These are phyloP conservation scores for Neolamprologus multifasciatus DNA, from an alignment of 2,797 vertebrate genomes.

Conservation along the genomic window DNA sequence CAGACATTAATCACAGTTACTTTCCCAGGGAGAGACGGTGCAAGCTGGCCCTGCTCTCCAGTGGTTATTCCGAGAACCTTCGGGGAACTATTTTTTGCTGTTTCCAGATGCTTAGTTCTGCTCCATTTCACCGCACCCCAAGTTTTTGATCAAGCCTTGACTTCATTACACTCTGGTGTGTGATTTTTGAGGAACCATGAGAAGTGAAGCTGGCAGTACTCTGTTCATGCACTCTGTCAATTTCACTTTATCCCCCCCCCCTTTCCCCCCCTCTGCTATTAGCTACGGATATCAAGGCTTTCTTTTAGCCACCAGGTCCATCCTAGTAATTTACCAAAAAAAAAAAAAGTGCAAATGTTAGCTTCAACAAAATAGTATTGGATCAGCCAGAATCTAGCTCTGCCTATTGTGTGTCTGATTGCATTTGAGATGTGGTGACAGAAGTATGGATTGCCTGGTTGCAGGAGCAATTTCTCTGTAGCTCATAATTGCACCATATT, in stretches of 20 bases:
- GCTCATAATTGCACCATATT: slow-evolving; percentile 70
- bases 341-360: background rate
- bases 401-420: slow-evolving; percentile 47
- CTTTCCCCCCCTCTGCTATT: background rate
- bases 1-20: slow-evolving; percentile 68
- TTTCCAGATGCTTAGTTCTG: slow-evolving; percentile 70
- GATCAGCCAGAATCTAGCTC: background rate
- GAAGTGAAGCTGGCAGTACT: slow-evolving; percentile 23
- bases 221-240: background rate
- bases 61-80: slow-evolving; percentile 50
- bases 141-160: slow-evolving; percentile 60
- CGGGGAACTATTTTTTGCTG: slow-evolving; percentile 53
- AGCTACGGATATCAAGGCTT: background rate
- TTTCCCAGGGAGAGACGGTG: slow-evolving; percentile 43
- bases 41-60: slow-evolving; percentile 54
- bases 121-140: slow-evolving; percentile 62
- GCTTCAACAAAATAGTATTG: slow-evolving; percentile 2
- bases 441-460: slow-evolving; percentile 66
- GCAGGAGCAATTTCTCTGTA: slow-evolving; percentile 64
- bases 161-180: slow-evolving; percentile 59
- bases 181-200: slow-evolving; percentile 54
- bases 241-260: background rate
- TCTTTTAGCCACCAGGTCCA: background rate
- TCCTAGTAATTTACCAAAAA: background rate
- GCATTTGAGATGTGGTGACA: slow-evolving; percentile 58